Percentiles rank a stretch among this genome's conserved stretches.
Evolutionary conservation across 2,113 vertebrate genomes (phyloP).

Genomic region (Vanacampus margaritifer): DNA sequence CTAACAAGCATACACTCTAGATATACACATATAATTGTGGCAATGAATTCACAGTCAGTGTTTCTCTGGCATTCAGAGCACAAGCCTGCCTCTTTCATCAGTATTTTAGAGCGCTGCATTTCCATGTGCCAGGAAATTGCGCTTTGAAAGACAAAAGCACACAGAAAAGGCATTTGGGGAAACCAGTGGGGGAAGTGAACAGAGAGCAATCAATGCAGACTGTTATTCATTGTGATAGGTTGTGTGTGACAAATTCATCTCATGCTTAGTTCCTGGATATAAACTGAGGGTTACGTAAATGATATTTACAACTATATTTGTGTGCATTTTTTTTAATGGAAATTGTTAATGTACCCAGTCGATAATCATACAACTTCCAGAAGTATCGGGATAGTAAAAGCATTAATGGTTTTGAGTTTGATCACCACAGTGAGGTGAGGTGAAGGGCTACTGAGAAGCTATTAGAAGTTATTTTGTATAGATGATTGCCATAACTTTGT

Average conservation of each 20-base stretch:
- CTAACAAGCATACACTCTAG: not conserved
- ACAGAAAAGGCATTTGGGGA: not conserved
- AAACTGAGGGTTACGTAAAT: not conserved
- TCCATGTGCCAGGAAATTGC: slow-evolving; percentile 11
- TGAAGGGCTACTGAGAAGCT: no score
- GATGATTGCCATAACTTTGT: no score
- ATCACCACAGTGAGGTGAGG: no score
- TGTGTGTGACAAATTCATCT: not conserved
- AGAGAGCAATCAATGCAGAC: not conserved
- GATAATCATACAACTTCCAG: not conserved
- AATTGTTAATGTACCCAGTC: not conserved
- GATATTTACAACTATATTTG: not conserved
- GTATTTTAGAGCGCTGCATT: slow-evolving; percentile 14
- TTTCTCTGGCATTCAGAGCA: slow-evolving; percentile 14
- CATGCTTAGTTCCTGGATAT: not conserved
- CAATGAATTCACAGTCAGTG: slow-evolving; percentile 27
- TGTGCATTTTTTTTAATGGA: not conserved
- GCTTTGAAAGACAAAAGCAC: not conserved
- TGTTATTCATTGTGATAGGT: not conserved
- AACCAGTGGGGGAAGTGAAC: not conserved
- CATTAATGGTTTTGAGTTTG: no score
- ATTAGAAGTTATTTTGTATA: no score
- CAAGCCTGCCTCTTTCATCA: slow-evolving; percentile 30
- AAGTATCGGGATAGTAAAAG: no score
- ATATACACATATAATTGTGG: not conserved